Conservation (phyloP, 2,888 invertebrate genomes). For the Macaria liturata region DNA sequence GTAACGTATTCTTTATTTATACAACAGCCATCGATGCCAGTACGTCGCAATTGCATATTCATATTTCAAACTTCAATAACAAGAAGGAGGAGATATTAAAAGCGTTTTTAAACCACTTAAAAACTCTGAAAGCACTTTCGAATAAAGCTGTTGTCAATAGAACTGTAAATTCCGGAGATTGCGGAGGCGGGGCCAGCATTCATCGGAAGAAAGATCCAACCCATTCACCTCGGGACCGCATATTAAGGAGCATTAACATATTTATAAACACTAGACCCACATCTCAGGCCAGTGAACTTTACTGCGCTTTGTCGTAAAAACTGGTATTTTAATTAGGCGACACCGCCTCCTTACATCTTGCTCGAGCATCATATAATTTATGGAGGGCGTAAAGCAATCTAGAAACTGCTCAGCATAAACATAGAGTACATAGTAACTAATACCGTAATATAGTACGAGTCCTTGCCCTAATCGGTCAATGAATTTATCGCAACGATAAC, state of each 20-base stretch:
- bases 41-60: too few species aligned
- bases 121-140: constrained; percentile 20
- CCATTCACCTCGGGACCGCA: constrained; percentile 41
- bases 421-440: too few species aligned
- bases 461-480: constrained; percentile 41
- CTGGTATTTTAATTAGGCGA: constrained; percentile 28
- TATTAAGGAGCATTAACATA: constrained; percentile 47
- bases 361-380: constrained; percentile 14
- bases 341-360: constrained; percentile 16
- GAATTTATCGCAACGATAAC: constrained; percentile 34
- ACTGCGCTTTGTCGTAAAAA: constrained; percentile 26
- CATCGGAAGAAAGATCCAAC: constrained; percentile 43
- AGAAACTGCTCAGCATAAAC: constrained; percentile 25
- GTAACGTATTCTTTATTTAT: too few species aligned
- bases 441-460: constrained; percentile 14
- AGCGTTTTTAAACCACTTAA: constrained; percentile 15
- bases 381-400: constrained; percentile 29
- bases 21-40: too few species aligned
- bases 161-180: constrained; percentile 31
- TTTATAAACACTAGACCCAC: constrained; percentile 44
- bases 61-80: too few species aligned
- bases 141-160: constrained; percentile 25
- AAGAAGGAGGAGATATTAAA: background rate
- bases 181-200: constrained; percentile 48
- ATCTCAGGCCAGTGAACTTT: constrained; percentile 41